phyloP scores from a whole-genome alignment of 2,888 invertebrate species.

The Andrena haemorrhoa region DNA sequence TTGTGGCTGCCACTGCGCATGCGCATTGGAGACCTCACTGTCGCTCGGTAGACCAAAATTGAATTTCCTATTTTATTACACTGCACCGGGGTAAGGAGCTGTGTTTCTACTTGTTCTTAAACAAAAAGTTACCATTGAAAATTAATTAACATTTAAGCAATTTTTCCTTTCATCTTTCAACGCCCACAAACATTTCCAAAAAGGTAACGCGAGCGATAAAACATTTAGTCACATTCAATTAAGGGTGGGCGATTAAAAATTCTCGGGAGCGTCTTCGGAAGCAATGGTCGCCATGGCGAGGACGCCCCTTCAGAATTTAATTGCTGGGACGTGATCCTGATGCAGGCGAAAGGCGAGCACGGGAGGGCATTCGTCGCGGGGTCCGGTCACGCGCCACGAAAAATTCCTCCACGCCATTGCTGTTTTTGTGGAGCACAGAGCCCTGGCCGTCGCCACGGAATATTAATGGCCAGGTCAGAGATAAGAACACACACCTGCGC shows the following conservation, averaged over 20 bases:
- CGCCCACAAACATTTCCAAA: background rate
- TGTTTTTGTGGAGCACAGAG: background rate
- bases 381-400: background rate
- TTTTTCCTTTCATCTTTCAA: too few species aligned
- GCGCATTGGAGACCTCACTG: too few species aligned
- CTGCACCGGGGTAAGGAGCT: too few species aligned
- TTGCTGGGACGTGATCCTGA: background rate
- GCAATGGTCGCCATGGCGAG: background rate
- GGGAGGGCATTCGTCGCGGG: too few species aligned
- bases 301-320: slow-evolving; percentile 3
- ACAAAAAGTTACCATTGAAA: too few species aligned
- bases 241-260: background rate
- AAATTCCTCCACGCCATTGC: background rate
- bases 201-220: background rate
- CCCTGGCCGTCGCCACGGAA: background rate
- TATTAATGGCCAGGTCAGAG: slow-evolving; percentile 23
- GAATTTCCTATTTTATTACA: too few species aligned
- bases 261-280: too few species aligned
- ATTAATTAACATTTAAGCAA: too few species aligned
- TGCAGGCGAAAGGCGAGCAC: background rate
- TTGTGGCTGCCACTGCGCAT: too few species aligned
- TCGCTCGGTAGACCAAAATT: too few species aligned
- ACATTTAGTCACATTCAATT: background rate
- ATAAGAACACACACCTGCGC: background rate
- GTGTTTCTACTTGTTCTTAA: too few species aligned